Evolutionary conservation across 2,797 vertebrate genomes (phyloP).

Genomic region (Chloroceryle amazona): DNA sequence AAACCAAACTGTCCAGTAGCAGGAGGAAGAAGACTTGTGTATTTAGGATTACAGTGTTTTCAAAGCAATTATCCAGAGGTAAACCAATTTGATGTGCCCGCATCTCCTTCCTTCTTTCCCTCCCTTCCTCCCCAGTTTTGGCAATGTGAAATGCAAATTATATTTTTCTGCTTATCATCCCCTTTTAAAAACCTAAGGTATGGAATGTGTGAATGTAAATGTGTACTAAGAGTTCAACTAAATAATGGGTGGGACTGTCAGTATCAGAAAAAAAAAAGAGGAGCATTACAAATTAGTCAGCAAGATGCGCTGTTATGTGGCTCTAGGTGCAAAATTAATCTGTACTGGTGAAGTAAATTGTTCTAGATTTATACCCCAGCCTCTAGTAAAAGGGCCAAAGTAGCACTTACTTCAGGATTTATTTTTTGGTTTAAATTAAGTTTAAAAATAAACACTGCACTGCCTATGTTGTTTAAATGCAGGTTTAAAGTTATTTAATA

Average conservation of each 20-base stretch:
- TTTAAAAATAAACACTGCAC: background rate
- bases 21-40: background rate
- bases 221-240: background rate
- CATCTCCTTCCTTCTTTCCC: background rate
- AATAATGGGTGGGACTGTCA: background rate
- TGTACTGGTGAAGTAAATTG: background rate
- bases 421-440: background rate
- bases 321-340: background rate
- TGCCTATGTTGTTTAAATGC: background rate
- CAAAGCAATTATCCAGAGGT: background rate
- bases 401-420: background rate
- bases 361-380: background rate
- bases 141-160: background rate
- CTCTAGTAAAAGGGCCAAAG: background rate
- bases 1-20: background rate
- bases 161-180: background rate
- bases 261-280: background rate
- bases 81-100: fast-evolving
- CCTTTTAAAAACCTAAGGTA: background rate
- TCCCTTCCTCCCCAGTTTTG: background rate
- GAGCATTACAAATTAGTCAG: background rate
- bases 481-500: background rate
- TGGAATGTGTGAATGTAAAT: background rate
- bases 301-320: fast-evolving
- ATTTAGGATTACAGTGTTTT: background rate